Evolutionary conservation across 2,797 vertebrate genomes (phyloP), one percentile per base, ranked within the genome.

Genomic region (Ctenopoma kingsleyae): DNA sequence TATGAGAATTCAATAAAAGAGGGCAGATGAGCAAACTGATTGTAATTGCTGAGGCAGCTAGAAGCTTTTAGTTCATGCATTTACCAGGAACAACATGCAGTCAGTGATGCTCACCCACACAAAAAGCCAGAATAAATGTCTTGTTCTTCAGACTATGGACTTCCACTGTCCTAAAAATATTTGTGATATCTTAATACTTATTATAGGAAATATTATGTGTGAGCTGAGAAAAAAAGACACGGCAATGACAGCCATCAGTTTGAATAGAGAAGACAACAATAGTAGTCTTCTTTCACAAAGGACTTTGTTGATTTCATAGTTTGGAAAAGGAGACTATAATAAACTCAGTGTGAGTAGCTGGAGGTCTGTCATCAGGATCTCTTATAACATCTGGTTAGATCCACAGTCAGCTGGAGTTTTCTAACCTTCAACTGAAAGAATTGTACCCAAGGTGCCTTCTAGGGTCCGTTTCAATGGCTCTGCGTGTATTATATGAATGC

Each of bases 381-480:
- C 63, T 70, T 80, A 74, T 83, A 86, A 91, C 87, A 76, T 62
- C 41, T 30, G 47, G 38, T 76, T 72, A 78, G 67, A 57, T 78
- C 62, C 71, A 53, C 66, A 81, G 76, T 47, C 80, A 49, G 69
- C 70, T 63, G 76, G 71, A 76, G 84, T 78, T 90, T 86, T 77
- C 54, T 75, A 72, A 74, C 77, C 68, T 89, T 69, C 66, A 61
- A 76, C 84, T 88, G 85, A 89, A 90, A 82, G 60, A 93, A 89
- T 90, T 54, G 27, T 77, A 89, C 87, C 87, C 84, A 74, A 74
- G 87, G 81, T 89, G 86, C 87, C 76, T 85, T 89, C 80, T 58
- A 87, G 66, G 86, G 74, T 70, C 74, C 81, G 82, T 91, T 90
- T 91, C 68, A 90, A 83, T 53, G 71, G 50, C 78, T 88, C 81